phyloP scores from a whole-genome alignment of 2,113 vertebrate species.

The Planiliza haematocheilus region DNA sequence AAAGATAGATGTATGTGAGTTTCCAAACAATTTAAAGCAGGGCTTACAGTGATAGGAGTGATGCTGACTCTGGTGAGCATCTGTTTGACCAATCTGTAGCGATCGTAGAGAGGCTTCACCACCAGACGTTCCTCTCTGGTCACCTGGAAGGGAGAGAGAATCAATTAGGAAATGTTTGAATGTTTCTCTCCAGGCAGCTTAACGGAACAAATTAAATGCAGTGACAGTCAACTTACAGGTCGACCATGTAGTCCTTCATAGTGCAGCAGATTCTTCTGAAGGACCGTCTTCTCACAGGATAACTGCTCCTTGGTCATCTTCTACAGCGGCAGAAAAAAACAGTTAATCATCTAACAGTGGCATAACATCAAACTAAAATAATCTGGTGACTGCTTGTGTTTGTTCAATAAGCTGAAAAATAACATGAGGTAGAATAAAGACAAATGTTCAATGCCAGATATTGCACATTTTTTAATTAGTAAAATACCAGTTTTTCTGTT shows the following conservation, averaged over 20 bases:
- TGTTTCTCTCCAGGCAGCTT: not conserved
- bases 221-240: conserved; percentile 82
- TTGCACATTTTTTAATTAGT: no score
- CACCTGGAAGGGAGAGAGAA: conserved; percentile 79
- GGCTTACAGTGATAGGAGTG: conserved; percentile 92
- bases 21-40: no score
- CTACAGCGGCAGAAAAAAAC: conserved; percentile 59
- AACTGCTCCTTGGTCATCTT: conserved; percentile 98
- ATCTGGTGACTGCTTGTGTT: no score
- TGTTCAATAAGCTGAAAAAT: no score
- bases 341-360: no score
- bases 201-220: not conserved
- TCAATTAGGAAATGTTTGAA: not conserved
- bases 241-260: conserved; percentile 96
- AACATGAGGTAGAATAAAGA: no score
- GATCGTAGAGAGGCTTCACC: conserved; percentile 96
- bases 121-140: conserved; percentile 94
- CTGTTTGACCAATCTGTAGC: conserved; percentile 97
- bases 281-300: conserved; percentile 93
- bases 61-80: conserved; percentile 97
- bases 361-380: no score
- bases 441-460: no score
- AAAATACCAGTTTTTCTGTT: no score
- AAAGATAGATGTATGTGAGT: no score
- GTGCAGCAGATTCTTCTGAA: conserved; percentile 97